These are phyloP conservation scores for Rotaria sp. DNA, from an alignment of 2,888 invertebrate genomes.

Conservation along the genomic window DNA sequence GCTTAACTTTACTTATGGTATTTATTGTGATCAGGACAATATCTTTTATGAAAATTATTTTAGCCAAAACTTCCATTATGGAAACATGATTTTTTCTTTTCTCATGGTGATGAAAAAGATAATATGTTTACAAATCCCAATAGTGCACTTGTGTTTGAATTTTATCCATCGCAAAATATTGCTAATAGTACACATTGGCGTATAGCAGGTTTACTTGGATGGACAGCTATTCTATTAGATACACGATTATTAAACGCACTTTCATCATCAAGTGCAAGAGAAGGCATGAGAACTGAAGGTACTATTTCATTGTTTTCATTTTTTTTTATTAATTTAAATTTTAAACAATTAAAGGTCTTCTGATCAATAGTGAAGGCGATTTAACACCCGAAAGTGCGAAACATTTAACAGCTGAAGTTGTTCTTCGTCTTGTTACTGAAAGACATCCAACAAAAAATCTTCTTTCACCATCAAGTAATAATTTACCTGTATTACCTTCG, in stretches of 20 bases:
- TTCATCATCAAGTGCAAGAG: neutral
- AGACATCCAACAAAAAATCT: slow-evolving; percentile 13
- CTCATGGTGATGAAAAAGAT: slow-evolving; percentile 34
- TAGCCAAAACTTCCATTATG: slow-evolving; percentile 24
- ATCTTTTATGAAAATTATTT: neutral
- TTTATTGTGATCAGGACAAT: too few relatives aligned
- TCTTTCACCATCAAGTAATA: neutral
- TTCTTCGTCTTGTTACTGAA: slow-evolving; percentile 28
- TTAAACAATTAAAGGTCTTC: neutral
- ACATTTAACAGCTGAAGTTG: slow-evolving; percentile 34
- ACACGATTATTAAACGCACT: neutral
- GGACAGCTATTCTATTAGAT: slow-evolving; percentile 32
- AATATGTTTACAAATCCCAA: slow-evolving; percentile 28
- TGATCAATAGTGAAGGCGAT: slow-evolving; percentile 34
- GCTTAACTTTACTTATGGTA: too few relatives aligned
- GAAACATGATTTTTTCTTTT: slow-evolving; percentile 34
- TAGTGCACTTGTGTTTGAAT: slow-evolving; percentile 29
- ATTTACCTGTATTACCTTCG: neutral
- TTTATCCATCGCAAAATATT: slow-evolving; percentile 23
- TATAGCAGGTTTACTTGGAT: slow-evolving; percentile 24
- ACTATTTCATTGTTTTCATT: neutral
- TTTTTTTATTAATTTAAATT: too few relatives aligned
- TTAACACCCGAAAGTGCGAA: neutral
- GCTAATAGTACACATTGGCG: neutral
- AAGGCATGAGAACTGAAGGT: slow-evolving; percentile 32